Evolutionary conservation across 2,888 invertebrate species (phyloP).

Genomic region (Amblyteles armatorius): DNA sequence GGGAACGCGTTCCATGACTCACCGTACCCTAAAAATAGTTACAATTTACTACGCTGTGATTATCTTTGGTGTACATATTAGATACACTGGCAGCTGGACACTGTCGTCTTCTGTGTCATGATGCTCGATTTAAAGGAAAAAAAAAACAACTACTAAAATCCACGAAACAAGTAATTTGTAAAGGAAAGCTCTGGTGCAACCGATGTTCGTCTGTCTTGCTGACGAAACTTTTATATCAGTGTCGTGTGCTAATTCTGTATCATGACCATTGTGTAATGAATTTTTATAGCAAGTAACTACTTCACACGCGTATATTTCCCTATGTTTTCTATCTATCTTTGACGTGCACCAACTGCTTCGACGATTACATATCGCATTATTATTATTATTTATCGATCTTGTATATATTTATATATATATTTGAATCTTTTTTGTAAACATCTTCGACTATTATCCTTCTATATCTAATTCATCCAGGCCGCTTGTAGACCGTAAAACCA

Average conservation of each 20-base stretch:
- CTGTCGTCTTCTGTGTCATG: conserved; percentile 2
- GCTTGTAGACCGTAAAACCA: conserved; percentile 45
- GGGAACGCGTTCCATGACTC: neutral
- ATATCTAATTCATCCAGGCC: conserved; percentile 25
- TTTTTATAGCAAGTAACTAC: conserved; percentile 40
- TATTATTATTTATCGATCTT: neutral
- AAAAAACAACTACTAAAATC: neutral
- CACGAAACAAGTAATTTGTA: neutral
- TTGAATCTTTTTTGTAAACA: neutral
- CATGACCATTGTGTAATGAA: conserved; percentile 58
- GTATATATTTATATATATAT: conserved; percentile 43
- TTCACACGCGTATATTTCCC: conserved; percentile 22
- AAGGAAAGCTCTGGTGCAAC: conserved; percentile 5
- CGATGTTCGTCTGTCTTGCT: conserved; percentile 24
- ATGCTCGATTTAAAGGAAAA: neutral
- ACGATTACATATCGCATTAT: neutral
- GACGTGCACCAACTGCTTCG: conserved; percentile 1
- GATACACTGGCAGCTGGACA: neutral
- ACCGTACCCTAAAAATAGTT: neutral
- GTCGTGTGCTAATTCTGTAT: conserved; percentile 62
- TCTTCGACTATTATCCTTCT: conserved; percentile 8
- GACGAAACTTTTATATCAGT: conserved; percentile 40
- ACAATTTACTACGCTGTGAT: conserved; percentile 2
- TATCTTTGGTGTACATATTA: conserved; percentile 7
- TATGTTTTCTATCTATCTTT: conserved; percentile 7